These are phyloP conservation scores for Channa maculata DNA, from an alignment of 2,113 vertebrate genomes.

Conservation along the genomic window DNA sequence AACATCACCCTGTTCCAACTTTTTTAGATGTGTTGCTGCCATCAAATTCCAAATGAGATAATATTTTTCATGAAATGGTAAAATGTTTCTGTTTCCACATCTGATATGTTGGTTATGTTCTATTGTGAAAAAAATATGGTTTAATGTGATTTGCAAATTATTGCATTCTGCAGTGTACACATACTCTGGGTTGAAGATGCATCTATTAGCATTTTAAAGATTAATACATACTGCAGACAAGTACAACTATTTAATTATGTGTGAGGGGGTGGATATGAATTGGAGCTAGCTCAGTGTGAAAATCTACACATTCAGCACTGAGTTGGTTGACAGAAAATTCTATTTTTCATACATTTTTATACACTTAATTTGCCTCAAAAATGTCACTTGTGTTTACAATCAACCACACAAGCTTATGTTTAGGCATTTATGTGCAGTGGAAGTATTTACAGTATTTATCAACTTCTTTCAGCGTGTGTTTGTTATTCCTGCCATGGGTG, in stretches of 20 bases:
- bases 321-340: not conserved
- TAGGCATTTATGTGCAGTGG: constrained; percentile 18
- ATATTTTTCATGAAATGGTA: no score
- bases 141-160: no score
- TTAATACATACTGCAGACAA: not conserved
- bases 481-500: constrained; percentile 32
- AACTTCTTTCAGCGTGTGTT: constrained; percentile 30
- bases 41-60: no score
- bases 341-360: not conserved
- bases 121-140: no score
- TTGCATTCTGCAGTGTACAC: no score
- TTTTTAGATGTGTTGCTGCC: no score
- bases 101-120: no score
- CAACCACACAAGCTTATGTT: constrained; percentile 12
- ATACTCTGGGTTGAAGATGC: no score
- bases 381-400: constrained; percentile 21
- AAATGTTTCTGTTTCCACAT: no score
- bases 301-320: not conserved
- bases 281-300: not conserved
- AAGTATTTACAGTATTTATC: constrained; percentile 31
- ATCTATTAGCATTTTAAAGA: no score
- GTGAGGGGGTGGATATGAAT: not conserved
- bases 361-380: not conserved
- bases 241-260: not conserved
- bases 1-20: no score